Percentiles rank a stretch among this genome's conserved stretches.
Evolutionary conservation across 2,888 invertebrate species (phyloP).

Genomic region (Leptopilina syphax): DNA sequence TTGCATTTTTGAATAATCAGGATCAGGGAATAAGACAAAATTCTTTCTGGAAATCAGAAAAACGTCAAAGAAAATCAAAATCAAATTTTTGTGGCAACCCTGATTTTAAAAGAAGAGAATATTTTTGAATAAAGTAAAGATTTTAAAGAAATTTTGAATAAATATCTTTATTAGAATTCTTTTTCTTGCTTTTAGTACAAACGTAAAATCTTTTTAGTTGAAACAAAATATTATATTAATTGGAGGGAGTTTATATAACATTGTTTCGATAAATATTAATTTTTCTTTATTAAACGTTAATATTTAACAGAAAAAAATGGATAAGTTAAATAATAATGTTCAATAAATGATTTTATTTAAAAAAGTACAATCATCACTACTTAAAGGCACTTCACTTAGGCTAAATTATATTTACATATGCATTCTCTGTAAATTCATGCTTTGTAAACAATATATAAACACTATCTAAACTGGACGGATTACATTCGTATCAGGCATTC

Average conservation of each 20-base stretch:
- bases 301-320: background rate
- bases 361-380: conserved; percentile 44
- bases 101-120: too few species aligned
- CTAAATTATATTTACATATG: conserved; percentile 63
- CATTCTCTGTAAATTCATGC: conserved; percentile 50
- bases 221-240: conserved; percentile 43
- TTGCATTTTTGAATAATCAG: too few species aligned
- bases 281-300: conserved; percentile 50
- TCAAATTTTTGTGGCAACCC: too few species aligned
- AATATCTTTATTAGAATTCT: conserved; percentile 56
- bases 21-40: too few species aligned
- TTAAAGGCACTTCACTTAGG: conserved; percentile 58
- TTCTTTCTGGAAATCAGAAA: too few species aligned
- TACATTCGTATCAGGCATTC: conserved; percentile 45
- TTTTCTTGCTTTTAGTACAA: conserved; percentile 49
- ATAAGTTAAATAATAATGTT: too few species aligned
- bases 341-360: conserved; percentile 18
- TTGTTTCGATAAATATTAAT: conserved; percentile 8
- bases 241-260: too few species aligned
- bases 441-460: conserved; percentile 1
- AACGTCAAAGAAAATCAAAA: too few species aligned
- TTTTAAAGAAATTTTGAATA: conserved; percentile 26
- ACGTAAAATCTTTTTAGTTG: conserved; percentile 36
- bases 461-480: conserved; percentile 55
- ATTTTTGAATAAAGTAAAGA: conserved; percentile 4